phyloP scores from a whole-genome alignment of 2,888 invertebrate genomes.

The Calliphora vomitoria region DNA sequence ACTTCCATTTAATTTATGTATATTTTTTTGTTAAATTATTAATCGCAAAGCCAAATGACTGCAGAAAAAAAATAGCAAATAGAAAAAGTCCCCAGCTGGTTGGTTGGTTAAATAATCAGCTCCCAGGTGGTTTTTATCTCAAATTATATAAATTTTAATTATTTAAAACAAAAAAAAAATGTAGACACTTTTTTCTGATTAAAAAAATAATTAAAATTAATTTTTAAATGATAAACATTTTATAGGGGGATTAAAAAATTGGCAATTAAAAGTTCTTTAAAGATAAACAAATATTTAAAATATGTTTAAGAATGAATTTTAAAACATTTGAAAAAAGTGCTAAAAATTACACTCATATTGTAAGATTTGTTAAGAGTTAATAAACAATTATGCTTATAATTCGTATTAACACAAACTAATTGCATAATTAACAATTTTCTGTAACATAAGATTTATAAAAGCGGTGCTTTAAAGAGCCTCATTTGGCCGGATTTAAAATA shows the following conservation, averaged over 20 bases:
- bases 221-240: too few species aligned
- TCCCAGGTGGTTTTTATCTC: not conserved
- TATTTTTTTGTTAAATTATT: not conserved
- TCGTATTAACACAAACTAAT: not conserved
- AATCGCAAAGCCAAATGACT: not conserved
- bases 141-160: not conserved
- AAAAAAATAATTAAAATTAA: too few species aligned
- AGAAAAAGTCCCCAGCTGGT: not conserved
- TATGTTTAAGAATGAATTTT: too few species aligned
- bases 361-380: too few species aligned
- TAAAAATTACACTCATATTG: too few species aligned
- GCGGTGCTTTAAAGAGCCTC: slow-evolving; percentile 29
- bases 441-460: slow-evolving; percentile 15
- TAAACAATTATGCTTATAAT: too few species aligned
- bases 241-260: not conserved
- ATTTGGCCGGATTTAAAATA: slow-evolving; percentile 45
- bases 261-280: too few species aligned
- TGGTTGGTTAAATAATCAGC: not conserved
- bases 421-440: slow-evolving; percentile 22
- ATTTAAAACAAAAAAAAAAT: not conserved
- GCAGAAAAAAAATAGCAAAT: not conserved
- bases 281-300: too few species aligned
- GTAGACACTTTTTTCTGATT: too few species aligned
- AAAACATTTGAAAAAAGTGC: too few species aligned
- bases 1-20: not conserved